phyloP scores from a whole-genome alignment of 2,797 vertebrate species.

The Champsocephalus gunnari region DNA sequence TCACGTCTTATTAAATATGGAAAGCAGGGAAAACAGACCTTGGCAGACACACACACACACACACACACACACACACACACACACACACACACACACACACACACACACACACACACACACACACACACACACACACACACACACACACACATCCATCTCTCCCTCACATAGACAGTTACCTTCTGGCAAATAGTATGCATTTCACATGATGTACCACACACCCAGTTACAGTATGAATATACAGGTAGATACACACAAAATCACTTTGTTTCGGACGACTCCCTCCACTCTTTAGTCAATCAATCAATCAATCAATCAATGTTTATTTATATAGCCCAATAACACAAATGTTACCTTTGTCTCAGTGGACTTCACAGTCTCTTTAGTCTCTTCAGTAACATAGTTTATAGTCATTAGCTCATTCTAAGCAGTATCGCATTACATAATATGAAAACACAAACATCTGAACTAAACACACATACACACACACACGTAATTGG shows the following conservation, averaged over 20 bases:
- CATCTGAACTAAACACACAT: slow-evolving; percentile 20
- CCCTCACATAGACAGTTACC: background rate
- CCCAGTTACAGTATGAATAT: background rate
- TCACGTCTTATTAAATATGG: slow-evolving; percentile 67
- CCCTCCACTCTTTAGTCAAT: background rate
- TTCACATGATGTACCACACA: background rate
- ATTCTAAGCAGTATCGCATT: slow-evolving; percentile 32
- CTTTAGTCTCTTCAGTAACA: slow-evolving; percentile 11
- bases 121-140: background rate
- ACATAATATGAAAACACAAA: slow-evolving; percentile 34
- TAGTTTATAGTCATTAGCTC: slow-evolving; percentile 30
- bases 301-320: too few relatives aligned
- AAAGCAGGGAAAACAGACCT: slow-evolving; percentile 61
- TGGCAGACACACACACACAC: slow-evolving; percentile 26
- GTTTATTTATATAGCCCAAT: too few relatives aligned
- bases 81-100: background rate
- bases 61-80: background rate
- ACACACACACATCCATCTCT: too few relatives aligned
- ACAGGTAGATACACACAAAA: background rate
- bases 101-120: background rate
- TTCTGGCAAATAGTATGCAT: slow-evolving; percentile 13
- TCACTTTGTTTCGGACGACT: background rate
- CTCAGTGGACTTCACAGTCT: background rate
- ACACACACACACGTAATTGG: background rate
- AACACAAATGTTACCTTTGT: too few relatives aligned